Conservation (phyloP, 2,113 vertebrate genomes). For the Entelurus aequoreus region DNA sequence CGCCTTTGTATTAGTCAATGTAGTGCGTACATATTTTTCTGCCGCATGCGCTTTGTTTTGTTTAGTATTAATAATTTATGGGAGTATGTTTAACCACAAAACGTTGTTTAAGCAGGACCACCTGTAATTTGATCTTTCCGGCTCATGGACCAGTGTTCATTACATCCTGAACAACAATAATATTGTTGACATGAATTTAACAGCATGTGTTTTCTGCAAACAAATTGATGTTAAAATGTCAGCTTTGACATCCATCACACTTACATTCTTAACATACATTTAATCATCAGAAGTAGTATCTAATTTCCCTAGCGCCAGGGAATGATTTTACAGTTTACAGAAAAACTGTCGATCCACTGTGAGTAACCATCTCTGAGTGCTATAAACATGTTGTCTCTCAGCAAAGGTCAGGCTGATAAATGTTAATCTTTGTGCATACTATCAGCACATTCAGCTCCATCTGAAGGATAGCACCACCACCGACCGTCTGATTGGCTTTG, state of each 20-base stretch:
- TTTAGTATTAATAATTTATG: too few species aligned
- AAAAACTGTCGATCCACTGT: slow-evolving; percentile 14
- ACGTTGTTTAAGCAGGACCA: too few species aligned
- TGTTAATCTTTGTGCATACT: slow-evolving; percentile 35
- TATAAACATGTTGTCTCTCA: slow-evolving; percentile 40
- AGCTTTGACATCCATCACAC: not conserved
- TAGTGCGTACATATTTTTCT: too few species aligned
- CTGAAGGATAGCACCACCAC: slow-evolving; percentile 16
- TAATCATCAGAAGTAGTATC: slow-evolving; percentile 7
- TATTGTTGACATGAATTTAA: slow-evolving; percentile 8
- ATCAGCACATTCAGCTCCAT: slow-evolving; percentile 12
- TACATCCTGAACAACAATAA: not conserved
- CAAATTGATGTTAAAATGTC: slow-evolving; percentile 15
- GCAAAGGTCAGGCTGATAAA: slow-evolving; percentile 60
- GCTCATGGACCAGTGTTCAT: not conserved
- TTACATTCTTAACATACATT: not conserved
- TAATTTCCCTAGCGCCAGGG: not conserved
- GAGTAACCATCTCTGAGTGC: slow-evolving; percentile 25
- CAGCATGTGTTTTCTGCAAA: slow-evolving; percentile 15
- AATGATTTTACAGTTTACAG: slow-evolving; percentile 20
- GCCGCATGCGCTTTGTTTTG: too few species aligned
- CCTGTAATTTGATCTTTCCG: not conserved
- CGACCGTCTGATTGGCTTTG: not conserved
- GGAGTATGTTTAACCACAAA: too few species aligned
- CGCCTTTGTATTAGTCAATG: too few species aligned